Evolutionary conservation across 1,140 invertebrate genomes (phyloP), one percentile per base, ranked within the genome.

Genomic region (Liolophura sinensis): DNA sequence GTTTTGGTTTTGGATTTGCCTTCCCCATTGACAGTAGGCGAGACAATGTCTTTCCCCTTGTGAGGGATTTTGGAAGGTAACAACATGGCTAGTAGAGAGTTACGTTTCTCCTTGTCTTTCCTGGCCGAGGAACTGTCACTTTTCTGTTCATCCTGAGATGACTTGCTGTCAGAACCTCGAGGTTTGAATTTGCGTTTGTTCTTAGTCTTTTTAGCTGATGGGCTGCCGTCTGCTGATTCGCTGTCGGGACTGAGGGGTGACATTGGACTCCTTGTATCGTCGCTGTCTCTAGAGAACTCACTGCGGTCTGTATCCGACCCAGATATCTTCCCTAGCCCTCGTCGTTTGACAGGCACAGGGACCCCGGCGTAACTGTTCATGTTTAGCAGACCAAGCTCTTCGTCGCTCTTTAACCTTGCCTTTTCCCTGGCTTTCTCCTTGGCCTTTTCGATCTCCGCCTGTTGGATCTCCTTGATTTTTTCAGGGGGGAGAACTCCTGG

Each of bases 11-110:
- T 62, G 15, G 46, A 54, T 20, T 27, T 24, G 24, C 40, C 56
- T 27, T 50, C 18, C 20, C 66, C 47, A 51, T 15, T 50, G 31
- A 51, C 49, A 15, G 59, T 18, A 31, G 51, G 60, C n/a, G 70
- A 71, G 24, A 71, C 66, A 48, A 64, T 69, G 25, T 73, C 51
- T 57, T 58, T 68, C 40, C 69, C 67, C 25, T 77, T 77, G 12
- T 78, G 70, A 20, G 66, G 64, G 27, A 75, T 73, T 62, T 78
- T 80, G 47, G 55, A 50, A 27, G 80, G 75, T 27, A 76, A 65
- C 14, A 82, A 69, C 54, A 79, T 74, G 48, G 76, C 71, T 18
- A 82, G 61, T 0, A 81, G 57, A 1, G 80, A 78, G 49, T 72
- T 73, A 18, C 74, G 67, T 60, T 81, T 80, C 48, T 76, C 67